phyloP scores from a whole-genome alignment of 2,888 invertebrate species.

The Mechanitis mazaeus region DNA sequence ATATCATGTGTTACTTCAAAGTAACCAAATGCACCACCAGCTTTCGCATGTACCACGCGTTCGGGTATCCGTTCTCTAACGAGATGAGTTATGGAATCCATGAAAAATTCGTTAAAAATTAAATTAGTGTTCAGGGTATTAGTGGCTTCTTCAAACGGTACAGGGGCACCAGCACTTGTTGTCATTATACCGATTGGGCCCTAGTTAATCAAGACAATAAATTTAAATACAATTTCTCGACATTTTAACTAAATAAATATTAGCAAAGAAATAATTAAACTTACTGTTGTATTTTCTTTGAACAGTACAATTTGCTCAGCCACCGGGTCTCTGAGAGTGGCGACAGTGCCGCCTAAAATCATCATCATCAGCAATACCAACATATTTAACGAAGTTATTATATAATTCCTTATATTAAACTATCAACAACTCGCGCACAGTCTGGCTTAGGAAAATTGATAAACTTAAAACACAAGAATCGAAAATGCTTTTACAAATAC shows the following conservation, averaged over 20 bases:
- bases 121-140: slow-evolving; percentile 86
- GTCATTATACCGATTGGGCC: slow-evolving; percentile 77
- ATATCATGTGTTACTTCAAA: slow-evolving; percentile 91
- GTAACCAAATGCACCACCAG: slow-evolving; percentile 89
- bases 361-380: slow-evolving; percentile 30
- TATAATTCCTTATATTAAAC: slow-evolving; percentile 14
- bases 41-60: slow-evolving; percentile 94
- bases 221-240: not conserved
- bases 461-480: slow-evolving; percentile 23
- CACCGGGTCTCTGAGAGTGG: slow-evolving; percentile 37
- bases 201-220: slow-evolving; percentile 45
- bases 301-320: slow-evolving; percentile 48
- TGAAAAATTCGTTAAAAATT: slow-evolving; percentile 85
- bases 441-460: slow-evolving; percentile 26
- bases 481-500: slow-evolving; percentile 21
- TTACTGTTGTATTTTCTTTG: slow-evolving; percentile 45
- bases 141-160: slow-evolving; percentile 82
- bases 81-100: slow-evolving; percentile 87
- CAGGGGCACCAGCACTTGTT: slow-evolving; percentile 86
- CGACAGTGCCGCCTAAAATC: slow-evolving; percentile 24
- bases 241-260: slow-evolving; percentile 5
- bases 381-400: slow-evolving; percentile 14
- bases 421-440: slow-evolving; percentile 20
- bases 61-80: slow-evolving; percentile 94
- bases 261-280: slow-evolving; percentile 14